Evolutionary conservation across 2,888 invertebrate genomes (phyloP).

Genomic region (Drosophila macrospina): DNA sequence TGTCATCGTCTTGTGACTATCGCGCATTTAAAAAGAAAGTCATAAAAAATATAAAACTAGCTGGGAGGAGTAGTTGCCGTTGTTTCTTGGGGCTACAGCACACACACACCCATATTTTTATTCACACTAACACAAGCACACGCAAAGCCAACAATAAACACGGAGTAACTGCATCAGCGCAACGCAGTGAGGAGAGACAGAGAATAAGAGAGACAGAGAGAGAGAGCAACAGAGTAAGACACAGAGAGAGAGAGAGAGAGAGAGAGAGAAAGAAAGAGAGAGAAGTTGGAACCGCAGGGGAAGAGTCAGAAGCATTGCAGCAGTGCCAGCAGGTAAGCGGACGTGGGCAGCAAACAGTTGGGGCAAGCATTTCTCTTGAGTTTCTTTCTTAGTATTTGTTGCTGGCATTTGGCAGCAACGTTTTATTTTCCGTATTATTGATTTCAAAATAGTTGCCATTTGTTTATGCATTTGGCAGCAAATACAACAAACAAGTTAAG

Average conservation of each 20-base stretch:
- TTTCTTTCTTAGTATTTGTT: conserved; percentile 42
- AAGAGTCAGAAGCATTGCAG: conserved; percentile 55
- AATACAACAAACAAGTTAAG: conserved; percentile 37
- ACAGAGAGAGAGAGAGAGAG: conserved; percentile 12
- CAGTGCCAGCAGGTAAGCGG: conserved; percentile 60
- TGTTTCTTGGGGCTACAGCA: conserved; percentile 49
- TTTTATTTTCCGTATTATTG: conserved; percentile 43
- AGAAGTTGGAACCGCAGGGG: conserved; percentile 29
- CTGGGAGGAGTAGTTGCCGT: conserved; percentile 68
- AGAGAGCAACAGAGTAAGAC: neutral
- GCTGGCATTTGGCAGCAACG: conserved; percentile 37
- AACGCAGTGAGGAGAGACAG: conserved; percentile 47
- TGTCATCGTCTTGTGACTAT: conserved; percentile 76
- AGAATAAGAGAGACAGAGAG: conserved; percentile 17
- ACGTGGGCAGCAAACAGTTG: conserved; percentile 53
- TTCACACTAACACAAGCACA: conserved; percentile 14
- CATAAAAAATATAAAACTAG: conserved; percentile 72
- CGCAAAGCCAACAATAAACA: conserved; percentile 34
- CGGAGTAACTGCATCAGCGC: conserved; percentile 53
- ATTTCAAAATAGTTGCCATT: conserved; percentile 40
- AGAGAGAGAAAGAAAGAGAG: conserved; percentile 5
- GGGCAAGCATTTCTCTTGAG: conserved; percentile 57
- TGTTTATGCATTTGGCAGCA: conserved; percentile 46
- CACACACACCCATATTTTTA: conserved; percentile 16
- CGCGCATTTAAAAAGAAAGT: conserved; percentile 73